A percentile compares a stretch with the other conserved stretches of the same genome.
Evolutionary conservation across 2,888 invertebrate species (phyloP).

Genomic region (Cremastinae sp.): DNA sequence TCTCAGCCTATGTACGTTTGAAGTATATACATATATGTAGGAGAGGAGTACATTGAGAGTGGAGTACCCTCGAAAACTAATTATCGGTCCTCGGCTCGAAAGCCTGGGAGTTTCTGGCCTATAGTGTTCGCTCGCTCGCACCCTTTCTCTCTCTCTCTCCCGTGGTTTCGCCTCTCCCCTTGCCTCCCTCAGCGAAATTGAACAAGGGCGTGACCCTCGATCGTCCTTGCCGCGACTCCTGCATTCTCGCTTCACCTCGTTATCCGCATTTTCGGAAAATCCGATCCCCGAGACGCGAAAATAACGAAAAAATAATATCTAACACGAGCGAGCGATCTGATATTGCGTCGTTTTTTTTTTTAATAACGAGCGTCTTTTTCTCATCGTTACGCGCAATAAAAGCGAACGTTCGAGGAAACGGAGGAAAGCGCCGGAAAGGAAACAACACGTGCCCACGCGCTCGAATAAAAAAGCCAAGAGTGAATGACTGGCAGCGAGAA

Average conservation of each 20-base stretch:
- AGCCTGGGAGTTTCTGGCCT: constrained; percentile 20
- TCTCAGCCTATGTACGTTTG: neutral
- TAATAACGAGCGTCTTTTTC: too few species aligned
- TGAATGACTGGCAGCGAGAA: neutral
- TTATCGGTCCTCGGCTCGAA: constrained; percentile 54
- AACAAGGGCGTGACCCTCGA: constrained; percentile 26
- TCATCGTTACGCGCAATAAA: too few species aligned
- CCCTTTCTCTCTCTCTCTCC: neutral
- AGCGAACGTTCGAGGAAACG: too few species aligned
- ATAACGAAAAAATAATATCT: neutral
- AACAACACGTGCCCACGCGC: neutral
- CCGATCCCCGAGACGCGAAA: constrained; percentile 20
- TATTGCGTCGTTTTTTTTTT: too few species aligned
- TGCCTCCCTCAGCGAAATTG: constrained; percentile 11
- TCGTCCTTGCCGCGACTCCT: constrained; percentile 33
- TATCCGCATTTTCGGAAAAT: constrained; percentile 5
- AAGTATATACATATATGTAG: neutral
- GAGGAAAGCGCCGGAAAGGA: neutral
- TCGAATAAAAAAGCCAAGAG: neutral
- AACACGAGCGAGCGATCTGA: too few species aligned
- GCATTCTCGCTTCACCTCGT: constrained; percentile 2
- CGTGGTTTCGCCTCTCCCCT: neutral
- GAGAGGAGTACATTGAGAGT: constrained; percentile 15
- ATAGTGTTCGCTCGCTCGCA: constrained; percentile 2
- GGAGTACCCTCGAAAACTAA: constrained; percentile 54